These are phyloP conservation scores for Zaprionus capensis DNA, from an alignment of 1,140 invertebrate genomes.

Conservation along the genomic window DNA sequence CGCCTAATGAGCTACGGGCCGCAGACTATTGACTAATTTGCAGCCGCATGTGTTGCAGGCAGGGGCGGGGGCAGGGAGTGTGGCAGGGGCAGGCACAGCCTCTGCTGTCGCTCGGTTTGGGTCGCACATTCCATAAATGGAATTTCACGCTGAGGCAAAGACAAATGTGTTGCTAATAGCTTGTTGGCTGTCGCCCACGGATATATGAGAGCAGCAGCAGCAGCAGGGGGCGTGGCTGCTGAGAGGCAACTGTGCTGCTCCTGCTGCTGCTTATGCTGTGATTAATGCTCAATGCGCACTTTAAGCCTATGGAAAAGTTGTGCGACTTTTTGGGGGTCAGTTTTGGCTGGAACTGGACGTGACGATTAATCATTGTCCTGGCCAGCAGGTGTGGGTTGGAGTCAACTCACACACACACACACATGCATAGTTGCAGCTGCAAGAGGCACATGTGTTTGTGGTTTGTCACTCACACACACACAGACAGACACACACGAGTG, in stretches of 20 bases:
- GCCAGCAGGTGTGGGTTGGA: conserved; percentile 60
- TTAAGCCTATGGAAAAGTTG: conserved; percentile 60
- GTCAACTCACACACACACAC: conserved; percentile 31
- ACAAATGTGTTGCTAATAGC: conserved; percentile 82
- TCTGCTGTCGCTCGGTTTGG: conserved; percentile 32
- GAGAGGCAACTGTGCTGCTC: conserved; percentile 18
- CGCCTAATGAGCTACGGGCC: conserved; percentile 63
- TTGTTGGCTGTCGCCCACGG: conserved; percentile 64
- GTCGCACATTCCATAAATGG: conserved; percentile 71
- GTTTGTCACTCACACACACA: conserved; percentile 5
- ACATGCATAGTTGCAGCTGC: conserved; percentile 18
- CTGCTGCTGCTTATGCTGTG: conserved; percentile 53
- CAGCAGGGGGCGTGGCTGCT: conserved; percentile 28
- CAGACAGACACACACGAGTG: background rate
- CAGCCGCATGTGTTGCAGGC: conserved; percentile 68
- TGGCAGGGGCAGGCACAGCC: conserved; percentile 13
- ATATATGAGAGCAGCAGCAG: conserved; percentile 9
- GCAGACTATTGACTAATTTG: conserved; percentile 78
- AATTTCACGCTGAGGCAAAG: conserved; percentile 66
- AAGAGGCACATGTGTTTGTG: background rate
- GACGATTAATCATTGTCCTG: conserved; percentile 66
- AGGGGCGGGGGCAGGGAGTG: background rate
- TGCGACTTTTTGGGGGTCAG: conserved; percentile 66
- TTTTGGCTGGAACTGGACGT: conserved; percentile 39
- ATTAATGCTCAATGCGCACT: conserved; percentile 67